These are phyloP conservation scores for Listrodromus nycthemerus DNA, from an alignment of 2,888 invertebrate genomes.

Conservation along the genomic window DNA sequence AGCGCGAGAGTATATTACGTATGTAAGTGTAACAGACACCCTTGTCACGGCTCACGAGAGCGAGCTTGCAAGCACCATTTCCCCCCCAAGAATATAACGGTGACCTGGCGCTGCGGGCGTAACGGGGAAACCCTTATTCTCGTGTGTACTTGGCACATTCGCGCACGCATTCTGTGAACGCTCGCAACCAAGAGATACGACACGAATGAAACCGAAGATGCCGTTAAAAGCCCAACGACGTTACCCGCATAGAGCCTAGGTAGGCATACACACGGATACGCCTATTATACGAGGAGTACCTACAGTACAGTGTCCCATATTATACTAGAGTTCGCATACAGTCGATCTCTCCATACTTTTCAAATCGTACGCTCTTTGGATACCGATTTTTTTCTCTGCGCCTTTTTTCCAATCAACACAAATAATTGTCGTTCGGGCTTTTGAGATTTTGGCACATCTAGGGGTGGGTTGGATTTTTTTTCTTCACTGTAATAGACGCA, in stretches of 20 bases:
- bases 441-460: neutral
- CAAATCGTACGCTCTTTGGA: neutral
- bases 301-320: conserved; percentile 2
- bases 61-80: conserved; percentile 20
- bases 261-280: conserved; percentile 9
- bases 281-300: conserved; percentile 21
- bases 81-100: conserved; percentile 15
- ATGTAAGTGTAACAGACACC: conserved; percentile 71
- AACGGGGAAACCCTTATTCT: conserved; percentile 48
- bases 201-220: conserved; percentile 73
- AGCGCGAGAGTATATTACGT: conserved; percentile 58
- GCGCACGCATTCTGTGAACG: conserved; percentile 49
- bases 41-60: conserved; percentile 29
- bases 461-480: neutral
- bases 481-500: neutral
- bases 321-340: conserved; percentile 13
- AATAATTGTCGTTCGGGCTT: no score
- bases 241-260: neutral
- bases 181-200: conserved; percentile 38
- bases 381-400: neutral
- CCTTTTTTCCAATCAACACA: neutral
- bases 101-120: conserved; percentile 21
- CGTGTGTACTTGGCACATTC: conserved; percentile 33
- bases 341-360: neutral
- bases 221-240: conserved; percentile 73